Percentiles rank a stretch among this genome's conserved stretches.
Evolutionary conservation across 2,888 invertebrate species (phyloP).

Genomic region (Polymixis flavicincta): DNA sequence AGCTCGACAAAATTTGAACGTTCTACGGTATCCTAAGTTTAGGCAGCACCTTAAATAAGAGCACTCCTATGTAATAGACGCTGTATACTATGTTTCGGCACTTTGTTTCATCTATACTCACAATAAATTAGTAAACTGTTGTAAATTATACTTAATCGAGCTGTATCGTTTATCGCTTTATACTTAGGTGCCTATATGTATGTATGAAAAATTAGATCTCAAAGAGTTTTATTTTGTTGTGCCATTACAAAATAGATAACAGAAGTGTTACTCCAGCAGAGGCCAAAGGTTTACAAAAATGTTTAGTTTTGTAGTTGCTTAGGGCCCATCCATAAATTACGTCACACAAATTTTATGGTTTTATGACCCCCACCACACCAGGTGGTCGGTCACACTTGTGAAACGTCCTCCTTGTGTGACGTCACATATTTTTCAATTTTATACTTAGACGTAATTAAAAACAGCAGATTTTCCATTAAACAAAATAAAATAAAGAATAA

Average conservation of each 20-base stretch:
- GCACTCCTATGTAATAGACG: not conserved
- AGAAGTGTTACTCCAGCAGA: constrained; percentile 20
- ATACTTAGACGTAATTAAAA: too few relatives aligned
- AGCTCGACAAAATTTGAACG: too few relatives aligned
- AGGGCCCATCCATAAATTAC: too few relatives aligned
- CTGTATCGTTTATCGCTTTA: constrained; percentile 71
- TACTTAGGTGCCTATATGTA: constrained; percentile 63
- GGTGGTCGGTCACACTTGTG: too few relatives aligned
- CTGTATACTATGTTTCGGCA: constrained; percentile 16
- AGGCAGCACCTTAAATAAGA: not conserved
- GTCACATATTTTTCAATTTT: too few relatives aligned
- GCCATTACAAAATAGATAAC: not conserved
- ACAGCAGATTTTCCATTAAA: too few relatives aligned
- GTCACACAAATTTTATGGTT: too few relatives aligned
- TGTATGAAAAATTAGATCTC: constrained; percentile 69
- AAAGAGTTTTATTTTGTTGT: not conserved
- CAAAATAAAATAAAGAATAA: too few relatives aligned
- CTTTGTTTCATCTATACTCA: constrained; percentile 38
- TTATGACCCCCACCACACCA: too few relatives aligned
- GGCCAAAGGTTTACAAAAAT: not conserved
- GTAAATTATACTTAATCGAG: constrained; percentile 73
- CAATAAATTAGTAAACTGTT: constrained; percentile 72
- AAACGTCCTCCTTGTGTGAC: too few relatives aligned
- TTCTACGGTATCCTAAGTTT: too few relatives aligned
- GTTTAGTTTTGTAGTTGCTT: not conserved